Evolutionary conservation across 2,113 vertebrate genomes (phyloP).

Genomic region (Scolopax mira): DNA sequence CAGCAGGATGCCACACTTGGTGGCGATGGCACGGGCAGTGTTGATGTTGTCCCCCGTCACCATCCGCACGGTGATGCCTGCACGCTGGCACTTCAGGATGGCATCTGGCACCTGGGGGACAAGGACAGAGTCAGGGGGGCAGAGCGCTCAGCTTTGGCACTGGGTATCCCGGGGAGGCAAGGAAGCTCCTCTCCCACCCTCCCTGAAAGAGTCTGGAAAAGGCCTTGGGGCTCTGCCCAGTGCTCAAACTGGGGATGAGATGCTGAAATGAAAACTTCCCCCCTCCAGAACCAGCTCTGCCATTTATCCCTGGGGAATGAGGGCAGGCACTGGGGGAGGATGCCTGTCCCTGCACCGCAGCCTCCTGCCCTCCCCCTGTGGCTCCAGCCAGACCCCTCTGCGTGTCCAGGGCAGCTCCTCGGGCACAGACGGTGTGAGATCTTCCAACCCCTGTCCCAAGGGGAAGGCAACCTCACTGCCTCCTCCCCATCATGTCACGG

Average conservation of each 20-base stretch:
- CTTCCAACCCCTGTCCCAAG: background rate
- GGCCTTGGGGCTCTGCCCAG: background rate
- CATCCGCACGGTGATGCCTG: conserved; percentile 96
- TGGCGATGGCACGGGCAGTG: conserved; percentile 94
- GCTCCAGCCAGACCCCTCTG: background rate
- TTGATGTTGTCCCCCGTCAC: conserved; percentile 98
- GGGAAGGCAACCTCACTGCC: background rate
- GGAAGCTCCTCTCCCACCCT: background rate
- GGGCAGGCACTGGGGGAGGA: background rate
- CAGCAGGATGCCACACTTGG: conserved; percentile 93
- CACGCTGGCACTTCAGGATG: conserved; percentile 89
- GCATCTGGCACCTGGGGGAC: conserved; percentile 87
- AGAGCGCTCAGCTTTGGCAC: accelerated
- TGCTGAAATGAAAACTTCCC: accelerated
- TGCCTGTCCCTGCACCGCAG: background rate
- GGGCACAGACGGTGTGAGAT: accelerated
- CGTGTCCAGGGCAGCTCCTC: background rate
- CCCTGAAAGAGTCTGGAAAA: background rate
- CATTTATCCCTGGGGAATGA: accelerated
- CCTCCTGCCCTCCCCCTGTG: accelerated
- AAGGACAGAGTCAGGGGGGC: background rate
- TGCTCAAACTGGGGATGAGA: background rate
- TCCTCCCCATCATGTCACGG: accelerated
- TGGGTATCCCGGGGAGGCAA: accelerated
- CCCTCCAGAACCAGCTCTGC: background rate